Evolutionary conservation across 2,888 invertebrate genomes (phyloP).

Genomic region (Rhingia rostrata): DNA sequence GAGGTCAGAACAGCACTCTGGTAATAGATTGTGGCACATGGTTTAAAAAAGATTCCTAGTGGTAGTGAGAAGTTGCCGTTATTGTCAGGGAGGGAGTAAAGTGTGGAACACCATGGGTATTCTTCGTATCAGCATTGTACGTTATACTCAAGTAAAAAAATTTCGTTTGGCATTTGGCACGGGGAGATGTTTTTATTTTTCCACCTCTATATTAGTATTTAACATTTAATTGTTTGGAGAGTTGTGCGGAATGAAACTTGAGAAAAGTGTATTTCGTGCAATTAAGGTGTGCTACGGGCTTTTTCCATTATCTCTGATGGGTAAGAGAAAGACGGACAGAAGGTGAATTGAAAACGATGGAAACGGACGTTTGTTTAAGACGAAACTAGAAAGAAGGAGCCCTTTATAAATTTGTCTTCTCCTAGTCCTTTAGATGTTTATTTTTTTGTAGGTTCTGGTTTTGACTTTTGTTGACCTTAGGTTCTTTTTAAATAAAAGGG

Average conservation of each 20-base stretch:
- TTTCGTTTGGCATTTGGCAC: slow-evolving; percentile 65
- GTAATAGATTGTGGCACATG: slow-evolving; percentile 55
- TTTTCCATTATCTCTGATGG: slow-evolving; percentile 36
- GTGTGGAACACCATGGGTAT: slow-evolving; percentile 25
- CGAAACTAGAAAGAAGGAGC: slow-evolving; percentile 30
- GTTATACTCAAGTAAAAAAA: slow-evolving; percentile 46
- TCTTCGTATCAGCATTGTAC: slow-evolving; percentile 27
- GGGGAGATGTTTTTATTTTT: slow-evolving; percentile 19
- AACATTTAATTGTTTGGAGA: slow-evolving; percentile 68
- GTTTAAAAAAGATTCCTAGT: slow-evolving; percentile 37
- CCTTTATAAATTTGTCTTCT: slow-evolving; percentile 46
- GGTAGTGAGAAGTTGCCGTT: slow-evolving; percentile 46
- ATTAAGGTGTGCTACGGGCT: slow-evolving; percentile 15
- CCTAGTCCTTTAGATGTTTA: background rate
- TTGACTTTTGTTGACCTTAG: background rate
- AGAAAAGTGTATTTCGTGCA: slow-evolving; percentile 57
- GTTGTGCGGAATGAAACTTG: slow-evolving; percentile 58
- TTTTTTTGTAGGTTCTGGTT: background rate
- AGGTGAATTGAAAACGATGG: no score
- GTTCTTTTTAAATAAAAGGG: background rate
- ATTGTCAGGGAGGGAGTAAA: slow-evolving; percentile 12
- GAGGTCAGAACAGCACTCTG: slow-evolving; percentile 56
- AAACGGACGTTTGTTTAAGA: slow-evolving; percentile 33
- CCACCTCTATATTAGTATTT: slow-evolving; percentile 39
- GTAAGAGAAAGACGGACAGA: background rate